These are phyloP conservation scores for Calephelis virginiensis DNA, from an alignment of 1,140 invertebrate genomes.

Conservation along the genomic window DNA sequence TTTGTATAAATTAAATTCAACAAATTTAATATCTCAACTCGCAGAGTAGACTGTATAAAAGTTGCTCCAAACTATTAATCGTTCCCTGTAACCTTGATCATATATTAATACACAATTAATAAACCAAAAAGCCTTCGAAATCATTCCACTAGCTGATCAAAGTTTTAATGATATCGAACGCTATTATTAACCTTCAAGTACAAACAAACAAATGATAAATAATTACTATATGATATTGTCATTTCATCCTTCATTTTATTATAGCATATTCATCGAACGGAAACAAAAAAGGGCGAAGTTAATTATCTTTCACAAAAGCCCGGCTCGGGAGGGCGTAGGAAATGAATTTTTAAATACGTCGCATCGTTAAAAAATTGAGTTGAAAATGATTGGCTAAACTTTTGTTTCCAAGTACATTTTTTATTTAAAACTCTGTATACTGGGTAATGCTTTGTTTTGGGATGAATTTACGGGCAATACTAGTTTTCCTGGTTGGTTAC, in stretches of 20 bases:
- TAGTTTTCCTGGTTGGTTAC: too few relatives aligned
- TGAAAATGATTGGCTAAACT: constrained; percentile 11
- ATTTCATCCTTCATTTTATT: background rate
- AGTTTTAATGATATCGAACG: too few relatives aligned
- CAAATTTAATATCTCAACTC: too few relatives aligned
- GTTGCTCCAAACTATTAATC: too few relatives aligned
- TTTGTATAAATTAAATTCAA: too few relatives aligned
- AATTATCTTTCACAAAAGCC: constrained; percentile 16
- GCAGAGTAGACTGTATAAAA: too few relatives aligned
- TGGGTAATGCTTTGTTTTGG: background rate
- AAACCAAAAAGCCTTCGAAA: too few relatives aligned
- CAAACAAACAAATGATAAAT: background rate
- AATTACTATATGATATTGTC: constrained; percentile 1
- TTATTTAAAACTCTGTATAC: background rate
- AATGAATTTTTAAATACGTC: constrained; percentile 16
- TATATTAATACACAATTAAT: too few relatives aligned
- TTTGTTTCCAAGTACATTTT: background rate
- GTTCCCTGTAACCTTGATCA: too few relatives aligned
- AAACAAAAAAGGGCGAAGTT: constrained; percentile 8
- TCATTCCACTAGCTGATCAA: too few relatives aligned
- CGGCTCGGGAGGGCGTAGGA: background rate
- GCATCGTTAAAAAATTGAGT: constrained; percentile 6
- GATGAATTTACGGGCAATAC: too few relatives aligned
- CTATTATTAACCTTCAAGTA: too few relatives aligned
- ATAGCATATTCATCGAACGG: background rate